Conservation (phyloP, 1,140 invertebrate genomes). For the Mycetomoellerius zeteki region DNA sequence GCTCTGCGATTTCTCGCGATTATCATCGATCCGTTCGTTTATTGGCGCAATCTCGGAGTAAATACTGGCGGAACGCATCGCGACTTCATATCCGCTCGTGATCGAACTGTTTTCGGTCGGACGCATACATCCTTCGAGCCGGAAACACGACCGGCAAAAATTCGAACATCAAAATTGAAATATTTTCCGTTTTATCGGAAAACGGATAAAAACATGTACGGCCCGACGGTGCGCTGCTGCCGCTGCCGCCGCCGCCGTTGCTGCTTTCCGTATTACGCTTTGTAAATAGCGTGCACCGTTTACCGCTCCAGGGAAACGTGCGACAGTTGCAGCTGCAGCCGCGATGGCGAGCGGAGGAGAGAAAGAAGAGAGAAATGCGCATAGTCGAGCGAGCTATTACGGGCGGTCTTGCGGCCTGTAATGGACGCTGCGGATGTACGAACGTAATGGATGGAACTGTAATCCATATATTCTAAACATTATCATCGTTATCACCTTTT, state of each 20-base stretch:
- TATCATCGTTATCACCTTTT: conserved; percentile 55
- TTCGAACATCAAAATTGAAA: conserved; percentile 70
- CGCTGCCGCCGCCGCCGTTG: not conserved
- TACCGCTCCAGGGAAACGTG: conserved; percentile 16
- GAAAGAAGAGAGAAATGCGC: conserved; percentile 4
- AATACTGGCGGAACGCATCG: conserved; percentile 27
- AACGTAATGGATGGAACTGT: conserved; percentile 60
- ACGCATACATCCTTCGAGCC: conserved; percentile 24
- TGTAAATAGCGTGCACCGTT: conserved; percentile 58
- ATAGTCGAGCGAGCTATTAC: conserved; percentile 21
- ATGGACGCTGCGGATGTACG: conserved; percentile 45
- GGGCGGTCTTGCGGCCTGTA: conserved; percentile 47
- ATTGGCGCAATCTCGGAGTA: conserved; percentile 51
- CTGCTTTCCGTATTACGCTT: conserved; percentile 43
- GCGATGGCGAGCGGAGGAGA: not conserved
- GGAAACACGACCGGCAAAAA: conserved; percentile 65
- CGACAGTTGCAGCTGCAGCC: conserved; percentile 11
- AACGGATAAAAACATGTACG: conserved; percentile 59
- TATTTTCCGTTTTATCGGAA: conserved; percentile 61
- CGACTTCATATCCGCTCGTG: conserved; percentile 60
- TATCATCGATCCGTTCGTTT: conserved; percentile 36
- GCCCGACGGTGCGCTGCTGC: not conserved
- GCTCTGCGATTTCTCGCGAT: conserved; percentile 22
- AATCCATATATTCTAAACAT: conserved; percentile 65
- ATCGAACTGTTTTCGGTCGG: conserved; percentile 60